Percentiles rank a stretch among this genome's conserved stretches.
These are phyloP conservation scores for Eurypyga helias DNA, from an alignment of 2,113 vertebrate species.

Conservation along the genomic window DNA sequence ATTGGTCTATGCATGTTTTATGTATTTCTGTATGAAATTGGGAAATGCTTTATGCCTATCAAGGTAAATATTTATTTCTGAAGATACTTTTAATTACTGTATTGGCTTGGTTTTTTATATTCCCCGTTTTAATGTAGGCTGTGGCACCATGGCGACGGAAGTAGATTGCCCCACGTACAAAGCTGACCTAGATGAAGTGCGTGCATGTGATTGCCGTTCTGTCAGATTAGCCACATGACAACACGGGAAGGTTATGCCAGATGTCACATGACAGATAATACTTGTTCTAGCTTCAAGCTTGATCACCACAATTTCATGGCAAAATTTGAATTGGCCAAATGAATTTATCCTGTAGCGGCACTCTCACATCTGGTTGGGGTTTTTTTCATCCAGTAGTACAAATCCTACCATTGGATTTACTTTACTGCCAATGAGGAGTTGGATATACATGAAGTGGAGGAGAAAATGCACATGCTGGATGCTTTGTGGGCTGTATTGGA, in stretches of 20 bases:
- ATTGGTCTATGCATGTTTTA: conserved; percentile 86
- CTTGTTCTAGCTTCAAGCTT: neutral
- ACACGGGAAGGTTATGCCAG: neutral
- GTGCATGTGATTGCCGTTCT: neutral
- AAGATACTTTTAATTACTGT: conserved; percentile 84
- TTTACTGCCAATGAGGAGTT: neutral
- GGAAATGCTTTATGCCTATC: conserved; percentile 79
- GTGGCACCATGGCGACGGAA: accelerated
- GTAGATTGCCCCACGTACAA: accelerated
- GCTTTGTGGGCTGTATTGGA: neutral
- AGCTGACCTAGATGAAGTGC: neutral
- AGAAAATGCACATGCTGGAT: neutral
- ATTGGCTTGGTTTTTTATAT: conserved; percentile 1
- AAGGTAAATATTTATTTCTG: conserved; percentile 82
- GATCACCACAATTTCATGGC: neutral
- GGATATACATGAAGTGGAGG: neutral
- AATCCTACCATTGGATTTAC: neutral
- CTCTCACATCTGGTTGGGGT: neutral
- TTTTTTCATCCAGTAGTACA: neutral
- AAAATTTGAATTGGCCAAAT: neutral
- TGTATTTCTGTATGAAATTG: conserved; percentile 95
- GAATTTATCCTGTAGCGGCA: neutral
- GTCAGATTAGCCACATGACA: neutral
- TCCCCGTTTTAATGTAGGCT: neutral
- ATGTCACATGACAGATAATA: neutral